Percentiles rank a stretch among this genome's conserved stretches.
Evolutionary conservation across 2,888 invertebrate genomes (phyloP).

Genomic region (Epistrophe grossulariae): DNA sequence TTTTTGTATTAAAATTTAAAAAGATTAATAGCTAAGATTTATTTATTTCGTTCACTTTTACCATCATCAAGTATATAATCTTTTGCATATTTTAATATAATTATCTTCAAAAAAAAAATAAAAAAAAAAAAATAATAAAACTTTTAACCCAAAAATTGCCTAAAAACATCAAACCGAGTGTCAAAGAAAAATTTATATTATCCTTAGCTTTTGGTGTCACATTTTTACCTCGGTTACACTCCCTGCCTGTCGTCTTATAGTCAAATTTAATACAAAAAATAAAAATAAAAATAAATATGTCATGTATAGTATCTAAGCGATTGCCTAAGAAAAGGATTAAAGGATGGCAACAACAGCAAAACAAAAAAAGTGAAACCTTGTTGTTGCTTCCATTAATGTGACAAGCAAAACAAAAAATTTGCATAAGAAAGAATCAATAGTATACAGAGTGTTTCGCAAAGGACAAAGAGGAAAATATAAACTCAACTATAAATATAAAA

Average conservation of each 20-base stretch:
- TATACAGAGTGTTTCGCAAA: not conserved
- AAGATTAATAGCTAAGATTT: too few species aligned
- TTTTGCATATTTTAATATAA: not conserved
- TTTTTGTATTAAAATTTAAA: too few species aligned
- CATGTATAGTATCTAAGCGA: not conserved
- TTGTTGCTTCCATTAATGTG: constrained; percentile 58
- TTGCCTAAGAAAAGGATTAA: not conserved
- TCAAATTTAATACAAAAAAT: not conserved
- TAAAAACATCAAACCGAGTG: not conserved
- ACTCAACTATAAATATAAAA: too few species aligned
- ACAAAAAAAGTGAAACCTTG: constrained; percentile 55
- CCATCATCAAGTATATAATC: too few species aligned
- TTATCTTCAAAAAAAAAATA: not conserved
- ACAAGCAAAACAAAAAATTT: constrained; percentile 61
- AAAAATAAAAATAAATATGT: not conserved
- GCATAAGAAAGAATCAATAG: constrained; percentile 16
- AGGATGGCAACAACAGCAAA: not conserved
- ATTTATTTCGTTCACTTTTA: too few species aligned
- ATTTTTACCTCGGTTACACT: not conserved
- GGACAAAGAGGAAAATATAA: too few species aligned
- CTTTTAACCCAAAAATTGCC: not conserved
- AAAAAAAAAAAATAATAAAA: not conserved
- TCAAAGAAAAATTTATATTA: not conserved
- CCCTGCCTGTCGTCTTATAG: not conserved
- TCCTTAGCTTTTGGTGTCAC: not conserved